Conservation (phyloP, 1,140 invertebrate genomes). For the Apis dorsata region DNA sequence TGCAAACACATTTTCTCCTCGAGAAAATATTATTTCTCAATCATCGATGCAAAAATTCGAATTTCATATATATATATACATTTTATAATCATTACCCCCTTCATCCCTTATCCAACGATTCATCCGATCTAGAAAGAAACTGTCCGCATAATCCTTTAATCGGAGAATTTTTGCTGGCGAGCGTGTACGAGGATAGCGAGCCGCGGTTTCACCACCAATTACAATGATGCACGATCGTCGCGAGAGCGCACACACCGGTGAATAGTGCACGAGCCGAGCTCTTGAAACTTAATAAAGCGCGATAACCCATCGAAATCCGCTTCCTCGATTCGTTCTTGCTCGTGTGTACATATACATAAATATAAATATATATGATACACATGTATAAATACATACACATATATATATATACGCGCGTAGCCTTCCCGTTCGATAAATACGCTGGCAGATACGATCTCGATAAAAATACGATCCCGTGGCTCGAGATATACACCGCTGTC, state of each 20-base stretch:
- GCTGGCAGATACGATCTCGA: conserved; percentile 18
- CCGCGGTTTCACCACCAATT: not conserved
- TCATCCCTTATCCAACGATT: no score
- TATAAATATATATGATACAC: no score
- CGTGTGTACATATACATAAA: no score
- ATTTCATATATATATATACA: no score
- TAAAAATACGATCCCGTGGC: conserved; percentile 16
- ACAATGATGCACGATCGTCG: conserved; percentile 4
- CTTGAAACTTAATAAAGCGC: not conserved
- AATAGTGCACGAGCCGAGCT: not conserved
- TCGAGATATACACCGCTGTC: conserved; percentile 9
- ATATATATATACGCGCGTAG: not conserved
- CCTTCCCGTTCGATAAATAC: conserved; percentile 28
- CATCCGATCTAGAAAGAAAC: no score
- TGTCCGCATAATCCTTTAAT: no score
- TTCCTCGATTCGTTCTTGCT: not conserved
- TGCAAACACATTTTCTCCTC: no score
- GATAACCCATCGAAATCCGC: conserved; percentile 4
- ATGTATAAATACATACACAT: no score
- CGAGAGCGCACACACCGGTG: not conserved
- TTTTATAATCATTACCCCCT: no score
- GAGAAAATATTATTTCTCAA: no score
- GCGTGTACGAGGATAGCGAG: no score
- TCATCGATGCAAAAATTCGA: no score
- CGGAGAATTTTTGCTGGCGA: not conserved